Evolutionary conservation across 2,797 vertebrate genomes (phyloP), one percentile per base, ranked within the genome.

Genomic region (Anolis apletophallus): DNA sequence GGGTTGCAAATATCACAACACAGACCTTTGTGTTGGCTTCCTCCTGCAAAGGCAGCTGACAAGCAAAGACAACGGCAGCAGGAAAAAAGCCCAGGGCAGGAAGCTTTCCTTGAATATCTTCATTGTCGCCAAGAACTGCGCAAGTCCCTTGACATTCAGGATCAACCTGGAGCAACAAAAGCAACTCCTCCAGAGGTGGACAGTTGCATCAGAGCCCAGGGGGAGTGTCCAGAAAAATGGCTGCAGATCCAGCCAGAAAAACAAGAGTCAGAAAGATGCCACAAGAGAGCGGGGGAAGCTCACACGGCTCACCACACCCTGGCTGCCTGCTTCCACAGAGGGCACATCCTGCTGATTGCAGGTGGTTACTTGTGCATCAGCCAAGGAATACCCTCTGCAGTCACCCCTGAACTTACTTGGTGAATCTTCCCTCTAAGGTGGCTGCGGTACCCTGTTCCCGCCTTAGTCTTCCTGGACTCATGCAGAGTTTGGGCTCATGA

Each of bases 211-310:
- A 19, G 17, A 69, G 19, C 54, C 67, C n/a, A 5, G 67, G 55
- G 50, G 64, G 55, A 78, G 64, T 13, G 50, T 78, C 64, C 16
- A 5, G 52, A 29, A 59, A 59, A 16, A 13, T 7, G 9, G 23
- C 13, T 10, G 21, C 23, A 68, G 73, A 59, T 69, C 11, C 74
- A 52, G n/a, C 40, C 16, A 36, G 74, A 85, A 26, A 57, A 71
- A 87, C 55, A 79, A 73, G 64, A 68, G 46, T 73, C 16, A 75
- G 29, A 87, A 57, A 83, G 75, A 79, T 6, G 36, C 75, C 26
- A 13, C 81, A 32, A 36, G 81, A 46, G 21, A 11, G 21, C 10
- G 54, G 9, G 69, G 55, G 61, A 36, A 61, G 36, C 13, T 23
- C 11, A 52, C 40, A 78, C 46, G 73, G 81, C 55, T 16, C 16